A percentile compares a stretch with the other conserved stretches of the same genome.
phyloP scores from a whole-genome alignment of 2,797 vertebrate genomes.

The Girardinus metallicus region DNA sequence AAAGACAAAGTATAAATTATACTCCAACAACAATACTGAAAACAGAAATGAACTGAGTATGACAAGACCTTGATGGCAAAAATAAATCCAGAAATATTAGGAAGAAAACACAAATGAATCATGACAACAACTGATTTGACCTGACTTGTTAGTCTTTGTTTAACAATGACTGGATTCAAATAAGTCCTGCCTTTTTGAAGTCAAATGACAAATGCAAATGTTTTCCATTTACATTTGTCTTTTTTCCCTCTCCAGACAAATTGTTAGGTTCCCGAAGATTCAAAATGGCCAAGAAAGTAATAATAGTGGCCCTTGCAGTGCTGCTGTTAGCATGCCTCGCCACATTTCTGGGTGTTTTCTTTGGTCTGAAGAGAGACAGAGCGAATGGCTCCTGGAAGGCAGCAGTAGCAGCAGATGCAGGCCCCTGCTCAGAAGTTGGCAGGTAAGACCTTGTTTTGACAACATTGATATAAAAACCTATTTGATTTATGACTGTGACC shows the following conservation, averaged over 20 bases:
- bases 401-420: conserved; percentile 89
- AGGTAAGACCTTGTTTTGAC: conserved; percentile 79
- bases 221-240: not conserved
- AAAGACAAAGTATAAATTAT: not conserved
- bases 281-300: conserved; percentile 68
- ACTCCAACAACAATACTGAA: not conserved
- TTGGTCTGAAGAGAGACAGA: conserved; percentile 65
- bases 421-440: conserved; percentile 88
- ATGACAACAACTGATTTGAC: not conserved
- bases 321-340: conserved; percentile 68
- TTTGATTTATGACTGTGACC: conserved; percentile 11
- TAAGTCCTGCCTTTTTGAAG: too few relatives aligned
- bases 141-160: not conserved
- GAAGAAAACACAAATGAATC: not conserved
- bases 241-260: conserved; percentile 24
- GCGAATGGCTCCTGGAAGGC: conserved; percentile 74
- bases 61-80: not conserved
- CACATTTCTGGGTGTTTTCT: conserved; percentile 81
- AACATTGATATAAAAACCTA: not conserved
- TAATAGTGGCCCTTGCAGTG: conserved; percentile 51
- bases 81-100: not conserved
- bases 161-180: not conserved
- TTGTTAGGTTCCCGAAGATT: not conserved
- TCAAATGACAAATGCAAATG: not conserved
- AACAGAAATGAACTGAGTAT: not conserved